Conservation (phyloP, 2,888 invertebrate genomes). For the Hypomecis atomaria region DNA sequence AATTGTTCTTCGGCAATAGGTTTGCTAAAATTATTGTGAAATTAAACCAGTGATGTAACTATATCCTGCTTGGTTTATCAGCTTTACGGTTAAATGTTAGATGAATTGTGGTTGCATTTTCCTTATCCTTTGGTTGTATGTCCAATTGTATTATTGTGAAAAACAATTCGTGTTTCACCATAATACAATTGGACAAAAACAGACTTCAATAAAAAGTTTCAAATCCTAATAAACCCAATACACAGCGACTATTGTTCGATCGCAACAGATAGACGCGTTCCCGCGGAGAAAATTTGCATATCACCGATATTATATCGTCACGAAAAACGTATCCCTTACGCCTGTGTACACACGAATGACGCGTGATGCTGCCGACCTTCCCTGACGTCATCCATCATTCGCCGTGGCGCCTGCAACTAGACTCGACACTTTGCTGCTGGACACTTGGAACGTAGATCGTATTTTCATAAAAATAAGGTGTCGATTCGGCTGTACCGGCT, state of each 20-base stretch:
- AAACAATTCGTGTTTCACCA: too few relatives aligned
- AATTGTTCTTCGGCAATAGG: too few relatives aligned
- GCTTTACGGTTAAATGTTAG: too few relatives aligned
- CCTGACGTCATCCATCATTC: constrained; percentile 85
- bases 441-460: constrained; percentile 48
- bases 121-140: too few relatives aligned
- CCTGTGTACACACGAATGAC: constrained; percentile 85
- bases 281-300: constrained; percentile 80
- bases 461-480: constrained; percentile 38
- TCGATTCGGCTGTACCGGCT: constrained; percentile 36
- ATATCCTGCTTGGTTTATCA: too few relatives aligned
- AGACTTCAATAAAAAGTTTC: constrained; percentile 14
- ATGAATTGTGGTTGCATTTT: too few relatives aligned
- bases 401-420: constrained; percentile 84
- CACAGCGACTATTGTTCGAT: constrained; percentile 47
- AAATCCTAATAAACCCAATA: constrained; percentile 47
- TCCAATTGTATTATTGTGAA: too few relatives aligned
- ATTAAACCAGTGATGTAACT: too few relatives aligned
- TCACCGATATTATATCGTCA: constrained; percentile 85
- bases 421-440: constrained; percentile 76
- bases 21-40: too few relatives aligned
- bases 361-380: constrained; percentile 84
- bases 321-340: constrained; percentile 85
- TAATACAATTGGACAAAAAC: too few relatives aligned
- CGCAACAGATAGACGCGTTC: constrained; percentile 64